Conservation (phyloP, 2,113 vertebrate genomes). For the Syngnathus scovelli region DNA sequence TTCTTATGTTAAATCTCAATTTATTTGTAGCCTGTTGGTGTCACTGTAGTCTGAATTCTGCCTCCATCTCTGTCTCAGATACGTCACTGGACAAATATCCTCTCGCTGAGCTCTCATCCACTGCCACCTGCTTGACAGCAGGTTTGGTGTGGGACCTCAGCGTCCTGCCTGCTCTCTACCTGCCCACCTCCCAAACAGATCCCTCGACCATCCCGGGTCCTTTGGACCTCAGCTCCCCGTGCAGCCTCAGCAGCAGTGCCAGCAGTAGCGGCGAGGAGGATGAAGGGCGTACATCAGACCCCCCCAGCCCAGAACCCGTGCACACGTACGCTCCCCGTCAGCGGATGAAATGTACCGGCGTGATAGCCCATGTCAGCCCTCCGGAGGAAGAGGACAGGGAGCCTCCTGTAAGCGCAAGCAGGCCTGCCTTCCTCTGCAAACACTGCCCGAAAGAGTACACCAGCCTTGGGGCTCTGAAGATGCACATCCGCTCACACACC, state of each 20-base stretch:
- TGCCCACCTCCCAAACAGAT: slow-evolving; percentile 63
- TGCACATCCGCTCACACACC: slow-evolving; percentile 93
- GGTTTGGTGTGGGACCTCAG: slow-evolving; percentile 85
- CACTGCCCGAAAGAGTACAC: slow-evolving; percentile 92
- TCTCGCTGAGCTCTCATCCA: slow-evolving; percentile 63
- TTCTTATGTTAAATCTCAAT: neutral
- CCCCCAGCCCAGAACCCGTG: slow-evolving; percentile 82
- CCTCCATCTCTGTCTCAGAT: slow-evolving; percentile 50
- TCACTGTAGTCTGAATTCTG: slow-evolving; percentile 1
- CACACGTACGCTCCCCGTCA: slow-evolving; percentile 78
- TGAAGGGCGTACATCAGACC: slow-evolving; percentile 85
- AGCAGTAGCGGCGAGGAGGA: slow-evolving; percentile 87
- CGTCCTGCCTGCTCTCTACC: slow-evolving; percentile 76
- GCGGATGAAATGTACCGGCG: slow-evolving; percentile 74
- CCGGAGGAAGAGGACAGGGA: slow-evolving; percentile 62
- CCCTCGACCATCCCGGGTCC: slow-evolving; percentile 65
- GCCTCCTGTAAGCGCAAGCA: slow-evolving; percentile 48
- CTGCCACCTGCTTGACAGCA: slow-evolving; percentile 76
- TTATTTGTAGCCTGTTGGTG: slow-evolving; percentile 20
- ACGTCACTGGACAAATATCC: slow-evolving; percentile 77
- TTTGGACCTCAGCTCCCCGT: slow-evolving; percentile 82
- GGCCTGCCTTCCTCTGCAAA: slow-evolving; percentile 88
- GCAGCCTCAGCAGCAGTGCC: slow-evolving; percentile 71
- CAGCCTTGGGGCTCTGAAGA: slow-evolving; percentile 91
- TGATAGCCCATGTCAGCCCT: slow-evolving; percentile 75